Evolutionary conservation across 2,888 invertebrate genomes (phyloP), one percentile per base, ranked within the genome.

Genomic region (Apamea sordens): DNA sequence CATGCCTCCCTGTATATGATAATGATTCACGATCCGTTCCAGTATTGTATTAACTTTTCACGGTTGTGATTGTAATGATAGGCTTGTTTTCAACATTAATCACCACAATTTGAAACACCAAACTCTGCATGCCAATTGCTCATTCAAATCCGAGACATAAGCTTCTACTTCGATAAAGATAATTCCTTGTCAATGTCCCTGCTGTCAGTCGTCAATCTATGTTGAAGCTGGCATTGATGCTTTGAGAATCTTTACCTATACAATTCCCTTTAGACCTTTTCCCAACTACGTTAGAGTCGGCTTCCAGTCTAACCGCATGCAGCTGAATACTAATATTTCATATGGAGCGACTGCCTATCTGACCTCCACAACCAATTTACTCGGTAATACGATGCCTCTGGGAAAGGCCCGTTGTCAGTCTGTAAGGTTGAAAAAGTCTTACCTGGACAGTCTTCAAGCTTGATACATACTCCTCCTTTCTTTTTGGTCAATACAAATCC

Each of bases 401-500:
- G 56, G 24, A 4, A 24, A 24, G 24, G n/a, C 24, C 24, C 8
- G n/a, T n/a, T 59, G 11, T n/a, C n/a, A n/a, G n/a, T n/a, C 5
- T 59, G 3, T 59, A 70, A 36, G 8, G 6, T 10, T 24, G 8
- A 56, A 50, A 32, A n/a, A 11, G n/a, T 70, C 70, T 70, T 21
- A 80, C 81, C 44, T 76, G 81, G 82, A 67, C 81, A 81, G 44
- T 83, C 80, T 76, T 68, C 32, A 3, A 36, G 82, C 15, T 61
- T 41, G 24, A 83, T 70, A 28, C 83, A 83, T 67, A 50, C 21
- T 32, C 83, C 83, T 18, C 47, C 50, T 18, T 18, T 5, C 18
- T 73, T 36, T 47, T 61, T 28, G 18, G 53, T 63, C 36, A 68
- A 36, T 15, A 80, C 50, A 72, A 61, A 83, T 44, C 76, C 83